These are phyloP conservation scores for Dromiciops gliroides DNA, from an alignment of 2,113 vertebrate genomes.

Conservation along the genomic window DNA sequence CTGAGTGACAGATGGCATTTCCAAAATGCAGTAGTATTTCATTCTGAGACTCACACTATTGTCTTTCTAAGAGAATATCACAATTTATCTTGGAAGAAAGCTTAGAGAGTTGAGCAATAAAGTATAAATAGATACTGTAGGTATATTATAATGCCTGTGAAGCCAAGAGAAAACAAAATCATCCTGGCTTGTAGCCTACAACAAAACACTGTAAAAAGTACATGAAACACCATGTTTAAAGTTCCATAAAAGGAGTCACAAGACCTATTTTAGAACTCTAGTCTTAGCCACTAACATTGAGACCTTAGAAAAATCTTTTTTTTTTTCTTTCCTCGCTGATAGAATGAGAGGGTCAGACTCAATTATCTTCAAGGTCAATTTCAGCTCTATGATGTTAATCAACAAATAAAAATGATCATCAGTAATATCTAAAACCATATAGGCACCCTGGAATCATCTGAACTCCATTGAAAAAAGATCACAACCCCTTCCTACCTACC, in stretches of 20 bases:
- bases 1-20: conserved; percentile 69
- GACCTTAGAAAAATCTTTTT: background rate
- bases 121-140: background rate
- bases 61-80: conserved; percentile 34
- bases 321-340: background rate
- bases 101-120: background rate
- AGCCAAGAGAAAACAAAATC: background rate
- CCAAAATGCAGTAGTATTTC: conserved; percentile 42
- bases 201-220: background rate
- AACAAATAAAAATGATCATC: background rate
- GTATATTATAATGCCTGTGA: background rate
- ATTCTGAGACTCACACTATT: background rate
- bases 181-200: background rate
- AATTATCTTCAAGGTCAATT: background rate
- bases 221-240: background rate
- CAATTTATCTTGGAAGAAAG: background rate
- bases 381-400: background rate
- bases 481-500: background rate
- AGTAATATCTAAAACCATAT: background rate
- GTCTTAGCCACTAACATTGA: background rate
- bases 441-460: background rate
- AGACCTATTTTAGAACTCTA: background rate
- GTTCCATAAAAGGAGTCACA: background rate
- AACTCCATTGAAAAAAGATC: background rate
- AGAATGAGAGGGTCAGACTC: background rate